Conservation (phyloP, 2,113 vertebrate species). For the Meriones unguiculatus region DNA sequence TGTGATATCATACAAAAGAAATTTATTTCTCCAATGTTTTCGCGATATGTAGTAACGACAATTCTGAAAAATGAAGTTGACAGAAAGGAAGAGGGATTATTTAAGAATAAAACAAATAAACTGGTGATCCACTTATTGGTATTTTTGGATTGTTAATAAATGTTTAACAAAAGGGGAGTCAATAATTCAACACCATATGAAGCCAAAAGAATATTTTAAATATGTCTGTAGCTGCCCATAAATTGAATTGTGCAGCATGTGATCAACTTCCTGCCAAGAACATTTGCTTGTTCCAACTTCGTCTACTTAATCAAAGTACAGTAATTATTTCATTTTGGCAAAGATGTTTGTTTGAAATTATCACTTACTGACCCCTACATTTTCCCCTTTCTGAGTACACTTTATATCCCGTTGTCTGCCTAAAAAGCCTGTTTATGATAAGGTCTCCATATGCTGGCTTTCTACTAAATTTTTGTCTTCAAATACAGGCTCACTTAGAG, state of each 20-base stretch:
- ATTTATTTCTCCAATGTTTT: background rate
- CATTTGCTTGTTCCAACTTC: constrained; percentile 70
- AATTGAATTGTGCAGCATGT: constrained; percentile 58
- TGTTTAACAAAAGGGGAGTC: constrained; percentile 64
- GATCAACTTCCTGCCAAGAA: constrained; percentile 73
- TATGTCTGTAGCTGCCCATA: constrained; percentile 70
- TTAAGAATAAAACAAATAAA: constrained; percentile 73
- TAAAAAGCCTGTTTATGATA: constrained; percentile 73
- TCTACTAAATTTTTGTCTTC: constrained; percentile 42
- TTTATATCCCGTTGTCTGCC: constrained; percentile 48
- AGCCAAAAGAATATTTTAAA: constrained; percentile 77
- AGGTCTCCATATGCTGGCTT: constrained; percentile 31
- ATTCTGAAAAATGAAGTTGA: constrained; percentile 58
- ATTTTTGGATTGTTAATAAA: constrained; percentile 75
- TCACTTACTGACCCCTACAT: constrained; percentile 73
- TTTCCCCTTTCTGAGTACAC: constrained; percentile 61
- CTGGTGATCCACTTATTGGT: constrained; percentile 60
- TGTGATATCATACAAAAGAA: background rate
- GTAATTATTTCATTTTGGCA: constrained; percentile 81
- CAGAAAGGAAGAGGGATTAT: constrained; percentile 50
- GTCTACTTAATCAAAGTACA: constrained; percentile 73
- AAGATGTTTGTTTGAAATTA: constrained; percentile 77
- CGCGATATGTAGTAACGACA: constrained; percentile 25
- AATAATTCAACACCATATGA: constrained; percentile 79
- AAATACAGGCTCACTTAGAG: constrained; percentile 30